Evolutionary conservation across 2,888 invertebrate genomes (phyloP).

Genomic region (Euspilapteryx auroguttella): DNA sequence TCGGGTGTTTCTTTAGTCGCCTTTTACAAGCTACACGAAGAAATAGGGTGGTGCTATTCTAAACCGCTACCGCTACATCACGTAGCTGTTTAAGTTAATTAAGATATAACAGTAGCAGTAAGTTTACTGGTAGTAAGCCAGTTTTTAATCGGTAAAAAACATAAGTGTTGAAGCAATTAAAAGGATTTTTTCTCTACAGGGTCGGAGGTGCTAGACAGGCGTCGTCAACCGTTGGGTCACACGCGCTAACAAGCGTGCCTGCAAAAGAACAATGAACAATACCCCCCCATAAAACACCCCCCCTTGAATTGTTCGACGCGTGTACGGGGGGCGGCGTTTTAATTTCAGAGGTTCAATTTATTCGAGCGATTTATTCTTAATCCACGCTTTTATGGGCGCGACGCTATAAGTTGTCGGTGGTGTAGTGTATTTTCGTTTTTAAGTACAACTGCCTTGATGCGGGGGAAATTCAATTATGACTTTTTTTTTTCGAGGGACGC

Average conservation of each 20-base stretch:
- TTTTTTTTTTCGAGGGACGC: conserved; percentile 12
- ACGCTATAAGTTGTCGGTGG: conserved; percentile 49
- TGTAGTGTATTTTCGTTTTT: conserved; percentile 38
- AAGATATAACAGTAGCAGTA: too few relatives aligned
- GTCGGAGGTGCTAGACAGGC: conserved; percentile 9
- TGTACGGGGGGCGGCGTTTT: conserved; percentile 52
- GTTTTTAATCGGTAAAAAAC: too few relatives aligned
- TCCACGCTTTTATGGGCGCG: conserved; percentile 56
- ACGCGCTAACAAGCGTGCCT: conserved; percentile 43
- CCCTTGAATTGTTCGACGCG: conserved; percentile 20
- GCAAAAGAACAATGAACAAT: conserved; percentile 59
- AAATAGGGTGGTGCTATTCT: too few relatives aligned
- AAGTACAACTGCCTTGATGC: not conserved
- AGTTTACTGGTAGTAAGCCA: too few relatives aligned
- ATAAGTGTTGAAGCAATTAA: too few relatives aligned
- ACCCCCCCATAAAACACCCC: conserved; percentile 17
- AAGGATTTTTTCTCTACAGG: too few relatives aligned
- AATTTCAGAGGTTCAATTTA: conserved; percentile 61
- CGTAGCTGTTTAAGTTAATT: too few relatives aligned
- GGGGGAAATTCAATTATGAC: conserved; percentile 2
- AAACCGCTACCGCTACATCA: too few relatives aligned
- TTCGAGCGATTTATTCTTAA: conserved; percentile 62
- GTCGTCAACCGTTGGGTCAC: conserved; percentile 16
- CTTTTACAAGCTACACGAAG: too few relatives aligned
- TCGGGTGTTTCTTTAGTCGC: too few relatives aligned